phyloP scores from a whole-genome alignment of 2,888 invertebrate species.

The Drosophila anceps region DNA sequence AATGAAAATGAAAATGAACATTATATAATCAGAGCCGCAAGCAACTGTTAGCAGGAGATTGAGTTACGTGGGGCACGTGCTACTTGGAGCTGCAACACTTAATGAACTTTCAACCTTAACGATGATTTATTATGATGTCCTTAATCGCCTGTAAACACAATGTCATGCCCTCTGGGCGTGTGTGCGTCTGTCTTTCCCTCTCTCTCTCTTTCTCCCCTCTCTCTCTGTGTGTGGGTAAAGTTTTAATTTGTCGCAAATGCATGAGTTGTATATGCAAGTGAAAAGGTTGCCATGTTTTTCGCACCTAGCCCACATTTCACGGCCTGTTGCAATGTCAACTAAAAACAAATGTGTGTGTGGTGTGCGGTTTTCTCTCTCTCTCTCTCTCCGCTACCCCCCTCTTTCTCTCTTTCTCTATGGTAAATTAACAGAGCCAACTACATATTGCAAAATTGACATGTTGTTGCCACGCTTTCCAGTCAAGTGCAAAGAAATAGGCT shows the following conservation, averaged over 20 bases:
- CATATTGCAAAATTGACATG: conserved; percentile 58
- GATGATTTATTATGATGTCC: conserved; percentile 69
- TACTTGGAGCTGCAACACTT: conserved; percentile 33
- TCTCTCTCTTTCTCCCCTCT: background rate
- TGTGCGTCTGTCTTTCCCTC: background rate
- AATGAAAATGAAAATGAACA: conserved; percentile 27
- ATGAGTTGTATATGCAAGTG: conserved; percentile 25
- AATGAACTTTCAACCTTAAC: conserved; percentile 66
- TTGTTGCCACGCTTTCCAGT: conserved; percentile 22
- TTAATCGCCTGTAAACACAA: conserved; percentile 61
- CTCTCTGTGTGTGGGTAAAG: conserved; percentile 3
- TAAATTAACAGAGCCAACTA: conserved; percentile 37
- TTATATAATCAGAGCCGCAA: conserved; percentile 31
- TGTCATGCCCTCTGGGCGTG: conserved; percentile 17
- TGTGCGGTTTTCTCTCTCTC: conserved; percentile 7
- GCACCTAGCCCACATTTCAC: conserved; percentile 18
- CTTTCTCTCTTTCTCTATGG: conserved; percentile 16
- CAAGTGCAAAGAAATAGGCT: conserved; percentile 26
- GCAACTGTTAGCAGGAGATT: conserved; percentile 5
- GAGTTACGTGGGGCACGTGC: conserved; percentile 15
- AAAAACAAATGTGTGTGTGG: conserved; percentile 12
- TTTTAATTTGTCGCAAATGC: conserved; percentile 45
- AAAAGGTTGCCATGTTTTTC: conserved; percentile 34
- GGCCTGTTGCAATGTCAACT: conserved; percentile 28
- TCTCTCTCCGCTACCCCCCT: background rate